Percentiles rank a stretch among this genome's conserved stretches.
These are phyloP conservation scores for Atopsyche davidsoni DNA, from an alignment of 1,140 invertebrate species.

Conservation along the genomic window DNA sequence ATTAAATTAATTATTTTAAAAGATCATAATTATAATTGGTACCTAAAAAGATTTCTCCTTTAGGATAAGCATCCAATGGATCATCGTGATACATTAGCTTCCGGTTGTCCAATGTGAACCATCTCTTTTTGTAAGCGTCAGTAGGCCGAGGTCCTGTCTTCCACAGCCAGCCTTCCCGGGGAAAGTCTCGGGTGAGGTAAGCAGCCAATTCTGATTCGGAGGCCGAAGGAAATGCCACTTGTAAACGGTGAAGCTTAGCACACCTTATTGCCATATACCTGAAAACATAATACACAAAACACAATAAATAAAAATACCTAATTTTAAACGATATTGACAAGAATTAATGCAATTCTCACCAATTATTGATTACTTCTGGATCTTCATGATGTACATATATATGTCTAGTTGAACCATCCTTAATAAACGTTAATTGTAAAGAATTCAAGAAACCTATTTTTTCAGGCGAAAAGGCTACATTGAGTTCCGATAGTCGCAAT, in stretches of 20 bases:
- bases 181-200: conserved; percentile 73
- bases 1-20: too few species aligned
- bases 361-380: conserved; percentile 77
- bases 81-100: conserved; percentile 90
- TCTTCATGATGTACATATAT: conserved; percentile 84
- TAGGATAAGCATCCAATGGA: conserved; percentile 77
- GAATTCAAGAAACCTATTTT: conserved; percentile 77
- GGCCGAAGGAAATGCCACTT: conserved; percentile 76
- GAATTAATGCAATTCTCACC: conserved; percentile 43
- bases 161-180: conserved; percentile 81
- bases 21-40: too few species aligned
- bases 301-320: background rate
- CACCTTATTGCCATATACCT: conserved; percentile 87
- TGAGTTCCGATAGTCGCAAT: conserved; percentile 74
- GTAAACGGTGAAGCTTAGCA: conserved; percentile 74
- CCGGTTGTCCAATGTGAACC: conserved; percentile 83
- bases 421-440: conserved; percentile 77
- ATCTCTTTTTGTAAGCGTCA: conserved; percentile 76
- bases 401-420: conserved; percentile 75
- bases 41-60: conserved; percentile 84
- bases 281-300: conserved; percentile 43
- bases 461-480: conserved; percentile 76
- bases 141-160: conserved; percentile 76
- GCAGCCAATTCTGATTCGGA: conserved; percentile 68
- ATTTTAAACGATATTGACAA: background rate